Percentiles rank a stretch among this genome's conserved stretches.
Evolutionary conservation across 2,888 invertebrate genomes (phyloP).

Genomic region (Hylaea fasciaria): DNA sequence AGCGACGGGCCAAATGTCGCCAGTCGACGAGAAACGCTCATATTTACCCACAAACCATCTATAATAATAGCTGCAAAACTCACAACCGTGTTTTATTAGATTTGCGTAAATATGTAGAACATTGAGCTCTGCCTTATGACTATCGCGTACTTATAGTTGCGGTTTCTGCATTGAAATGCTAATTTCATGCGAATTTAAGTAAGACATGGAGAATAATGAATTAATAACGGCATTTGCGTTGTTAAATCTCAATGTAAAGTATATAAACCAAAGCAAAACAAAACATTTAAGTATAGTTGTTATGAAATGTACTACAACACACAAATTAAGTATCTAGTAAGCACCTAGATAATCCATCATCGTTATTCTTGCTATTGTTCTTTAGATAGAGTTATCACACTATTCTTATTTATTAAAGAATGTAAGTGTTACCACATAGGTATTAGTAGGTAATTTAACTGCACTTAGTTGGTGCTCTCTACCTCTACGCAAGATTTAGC

Average conservation of each 20-base stretch:
- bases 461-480: not conserved
- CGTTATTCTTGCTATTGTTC: constrained; percentile 13
- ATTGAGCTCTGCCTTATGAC: constrained; percentile 5
- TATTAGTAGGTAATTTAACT: not conserved
- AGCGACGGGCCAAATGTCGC: constrained; percentile 74
- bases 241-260: constrained; percentile 1
- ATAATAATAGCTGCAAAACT: constrained; percentile 21
- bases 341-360: too few relatives aligned
- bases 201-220: not conserved
- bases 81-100: constrained; percentile 10
- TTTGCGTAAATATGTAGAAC: constrained; percentile 7
- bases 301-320: too few relatives aligned
- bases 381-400: constrained; percentile 7
- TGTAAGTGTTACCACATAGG: constrained; percentile 1
- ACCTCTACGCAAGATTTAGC: constrained; percentile 44
- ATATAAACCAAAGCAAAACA: too few relatives aligned
- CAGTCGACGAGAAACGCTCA: constrained; percentile 39
- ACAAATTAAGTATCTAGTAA: too few relatives aligned
- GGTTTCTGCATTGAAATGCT: not conserved
- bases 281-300: too few relatives aligned
- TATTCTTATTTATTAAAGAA: constrained; percentile 10
- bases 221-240: not conserved
- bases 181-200: constrained; percentile 1
- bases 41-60: constrained; percentile 28
- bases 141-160: not conserved